Conservation (phyloP, 2,888 invertebrate species). For the Rhyacophila evoluta region DNA sequence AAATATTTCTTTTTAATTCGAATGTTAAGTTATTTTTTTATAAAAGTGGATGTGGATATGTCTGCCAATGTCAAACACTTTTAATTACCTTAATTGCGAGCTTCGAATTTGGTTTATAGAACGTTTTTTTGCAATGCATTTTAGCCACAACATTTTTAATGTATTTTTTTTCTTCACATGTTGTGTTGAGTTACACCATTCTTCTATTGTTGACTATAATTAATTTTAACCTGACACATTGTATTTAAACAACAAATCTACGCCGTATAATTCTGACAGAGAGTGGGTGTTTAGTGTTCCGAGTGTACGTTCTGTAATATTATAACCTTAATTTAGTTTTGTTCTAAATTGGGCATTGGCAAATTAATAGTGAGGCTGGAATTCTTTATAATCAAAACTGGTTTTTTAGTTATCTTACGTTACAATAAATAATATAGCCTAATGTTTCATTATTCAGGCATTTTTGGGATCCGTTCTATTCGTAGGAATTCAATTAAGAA, state of each 20-base stretch:
- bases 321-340: slow-evolving; percentile 5
- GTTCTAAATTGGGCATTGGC: neutral
- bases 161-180: neutral
- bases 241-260: slow-evolving; percentile 22
- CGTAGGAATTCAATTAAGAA: neutral
- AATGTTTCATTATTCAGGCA: neutral
- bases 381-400: neutral
- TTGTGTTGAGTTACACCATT: neutral
- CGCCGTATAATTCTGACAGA: neutral
- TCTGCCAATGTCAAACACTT: neutral
- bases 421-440: neutral
- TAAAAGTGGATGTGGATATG: neutral
- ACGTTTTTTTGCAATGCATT: neutral
- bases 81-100: slow-evolving; percentile 6
- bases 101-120: neutral
- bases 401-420: neutral
- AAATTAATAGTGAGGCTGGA: neutral
- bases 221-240: slow-evolving; percentile 5
- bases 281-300: neutral
- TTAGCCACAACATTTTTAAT: neutral
- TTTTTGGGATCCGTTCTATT: neutral
- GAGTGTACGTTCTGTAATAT: neutral
- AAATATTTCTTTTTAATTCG: no score
- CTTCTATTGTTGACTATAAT: slow-evolving; percentile 12
- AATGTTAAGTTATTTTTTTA: no score